A percentile compares a stretch with the other conserved stretches of the same genome.
Conservation (phyloP, 2,888 invertebrate genomes). For the Parnassius orleans region DNA sequence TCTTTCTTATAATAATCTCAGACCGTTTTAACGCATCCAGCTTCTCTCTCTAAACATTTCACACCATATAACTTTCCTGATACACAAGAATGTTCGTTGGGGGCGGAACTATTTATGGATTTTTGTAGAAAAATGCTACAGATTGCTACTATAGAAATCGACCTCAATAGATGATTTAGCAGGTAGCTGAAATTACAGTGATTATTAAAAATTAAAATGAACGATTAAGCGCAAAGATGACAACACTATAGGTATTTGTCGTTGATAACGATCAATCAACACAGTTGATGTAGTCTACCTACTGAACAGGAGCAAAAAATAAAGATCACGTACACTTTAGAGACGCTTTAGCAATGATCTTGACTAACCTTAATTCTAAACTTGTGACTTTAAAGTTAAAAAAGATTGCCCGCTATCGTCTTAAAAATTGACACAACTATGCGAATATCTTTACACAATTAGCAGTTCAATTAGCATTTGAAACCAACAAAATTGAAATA, state of each 20-base stretch:
- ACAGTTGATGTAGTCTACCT: constrained; percentile 43
- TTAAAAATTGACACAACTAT: background rate
- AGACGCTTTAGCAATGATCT: constrained; percentile 3
- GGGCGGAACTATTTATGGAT: background rate
- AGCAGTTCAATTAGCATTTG: background rate
- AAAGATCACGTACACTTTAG: constrained; percentile 20
- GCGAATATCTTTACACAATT: background rate
- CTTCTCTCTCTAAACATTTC: constrained; percentile 12
- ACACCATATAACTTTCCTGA: background rate
- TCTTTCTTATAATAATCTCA: constrained; percentile 10
- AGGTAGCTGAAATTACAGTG: too few species aligned
- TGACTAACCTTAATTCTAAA: constrained; percentile 7
- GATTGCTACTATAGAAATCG: too few species aligned
- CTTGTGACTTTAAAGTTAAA: background rate
- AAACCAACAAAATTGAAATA: background rate
- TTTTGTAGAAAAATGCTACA: too few species aligned
- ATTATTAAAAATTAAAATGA: too few species aligned
- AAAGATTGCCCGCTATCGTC: background rate
- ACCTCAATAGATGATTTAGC: too few species aligned
- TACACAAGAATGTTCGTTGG: constrained; percentile 18
- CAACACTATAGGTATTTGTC: constrained; percentile 44
- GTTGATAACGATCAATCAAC: constrained; percentile 46
- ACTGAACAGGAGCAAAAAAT: constrained; percentile 37
- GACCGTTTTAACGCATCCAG: background rate
- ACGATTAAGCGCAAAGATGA: constrained; percentile 33